Conservation (phyloP, 2,113 vertebrate species). For the Calyptommatus sinebrachiatus region DNA sequence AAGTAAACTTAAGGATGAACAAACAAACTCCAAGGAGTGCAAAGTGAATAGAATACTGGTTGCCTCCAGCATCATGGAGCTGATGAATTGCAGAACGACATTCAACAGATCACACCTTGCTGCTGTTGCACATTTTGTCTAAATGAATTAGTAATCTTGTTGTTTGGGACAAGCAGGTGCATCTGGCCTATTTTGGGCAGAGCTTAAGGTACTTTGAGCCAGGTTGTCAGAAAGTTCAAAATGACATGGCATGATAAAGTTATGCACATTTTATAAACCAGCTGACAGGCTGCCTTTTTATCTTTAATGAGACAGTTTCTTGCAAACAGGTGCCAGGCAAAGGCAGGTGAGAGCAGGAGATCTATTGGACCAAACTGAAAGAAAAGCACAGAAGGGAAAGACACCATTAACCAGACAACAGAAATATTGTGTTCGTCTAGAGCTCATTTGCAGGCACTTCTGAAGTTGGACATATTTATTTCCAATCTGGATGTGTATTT, state of each 20-base stretch:
- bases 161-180: neutral
- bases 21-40: conserved; percentile 34
- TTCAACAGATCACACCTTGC: conserved; percentile 43
- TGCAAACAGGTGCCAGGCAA: neutral
- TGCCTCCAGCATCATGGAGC: conserved; percentile 33
- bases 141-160: conserved; percentile 15
- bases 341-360: accelerated
- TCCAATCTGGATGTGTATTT: neutral
- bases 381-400: neutral
- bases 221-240: neutral
- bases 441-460: neutral
- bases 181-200: conserved; percentile 6
- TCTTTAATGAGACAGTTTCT: neutral
- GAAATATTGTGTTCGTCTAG: neutral
- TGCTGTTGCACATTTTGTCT: conserved; percentile 25
- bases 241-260: neutral
- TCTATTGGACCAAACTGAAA: neutral
- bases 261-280: accelerated
- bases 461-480: neutral
- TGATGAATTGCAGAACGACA: conserved; percentile 47
- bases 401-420: accelerated
- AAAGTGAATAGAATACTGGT: conserved; percentile 12
- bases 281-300: neutral
- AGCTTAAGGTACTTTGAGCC: neutral
- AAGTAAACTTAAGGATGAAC: conserved; percentile 36